Evolutionary conservation across 2,113 vertebrate species (phyloP), one percentile per base, ranked within the genome.

Genomic region (Lipophrys pholis): DNA sequence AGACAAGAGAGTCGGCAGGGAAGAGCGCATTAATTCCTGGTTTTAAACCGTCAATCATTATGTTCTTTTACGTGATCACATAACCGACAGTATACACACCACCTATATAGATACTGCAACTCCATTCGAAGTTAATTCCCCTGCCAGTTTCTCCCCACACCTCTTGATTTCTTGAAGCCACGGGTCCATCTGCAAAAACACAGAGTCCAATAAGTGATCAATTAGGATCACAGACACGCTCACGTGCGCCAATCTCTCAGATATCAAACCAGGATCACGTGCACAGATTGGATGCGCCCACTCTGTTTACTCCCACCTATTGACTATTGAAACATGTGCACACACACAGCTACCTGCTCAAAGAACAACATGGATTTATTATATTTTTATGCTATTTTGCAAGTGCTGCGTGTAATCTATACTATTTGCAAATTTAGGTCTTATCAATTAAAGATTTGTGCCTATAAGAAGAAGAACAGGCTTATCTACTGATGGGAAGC

Each of bases 281-380:
- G 52, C 52, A 10, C 56, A 69, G 49, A 46, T 45, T 39, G 15
- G 42, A 6, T 36, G 7, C 17, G 6, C 50, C 21, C 69, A 67
- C 50, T 71, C 42, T 63, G 49, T 72, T 66, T 36, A 55, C 68
- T 67, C 75, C 75, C 59, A 71, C 72, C 8, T 50, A 66, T 61
- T 63, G 68, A 69, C 63, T 62, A 12, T 46, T 11, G 40, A 54
- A 60, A 54, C 39, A 35, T 17, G 54, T 36, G 39, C 57, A 41
- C 42, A 14, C 39, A 17, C 5, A 5, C 14, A 49, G 10, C 6
- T 10, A 1, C 38, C 16, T 8, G 10, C n/a, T 10, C 5, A 14
- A n/a, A 40, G n/a, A 38, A 45, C 0, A 12, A 12, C 21, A 35
- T 6, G 43, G 1, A 6, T 14, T 58, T 60, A 45, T 53, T 36